phyloP scores from a whole-genome alignment of 1,140 invertebrate species.

The Drosophila athabasca region DNA sequence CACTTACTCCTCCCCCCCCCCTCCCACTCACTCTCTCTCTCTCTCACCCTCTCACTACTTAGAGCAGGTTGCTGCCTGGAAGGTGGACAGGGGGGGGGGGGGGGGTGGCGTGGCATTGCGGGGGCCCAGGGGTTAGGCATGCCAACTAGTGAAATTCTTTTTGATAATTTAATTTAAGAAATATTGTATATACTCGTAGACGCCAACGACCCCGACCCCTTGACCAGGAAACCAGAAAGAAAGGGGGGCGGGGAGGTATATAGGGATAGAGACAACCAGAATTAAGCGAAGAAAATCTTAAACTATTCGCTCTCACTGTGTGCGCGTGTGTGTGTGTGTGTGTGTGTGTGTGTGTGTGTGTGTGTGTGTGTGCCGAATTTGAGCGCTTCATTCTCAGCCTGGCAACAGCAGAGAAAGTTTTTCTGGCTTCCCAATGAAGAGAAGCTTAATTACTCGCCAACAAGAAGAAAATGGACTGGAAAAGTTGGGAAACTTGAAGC shows the following conservation, averaged over 20 bases:
- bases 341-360: conserved; percentile 31
- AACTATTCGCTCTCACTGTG: conserved; percentile 26
- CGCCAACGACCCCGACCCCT: conserved; percentile 67
- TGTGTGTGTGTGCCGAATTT: conserved; percentile 57
- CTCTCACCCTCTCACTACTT: not conserved
- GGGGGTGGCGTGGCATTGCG: conserved; percentile 19
- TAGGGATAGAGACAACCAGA: conserved; percentile 32
- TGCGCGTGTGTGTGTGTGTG: conserved; percentile 35
- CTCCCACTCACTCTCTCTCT: not conserved
- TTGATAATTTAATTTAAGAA: conserved; percentile 81
- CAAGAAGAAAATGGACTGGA: conserved; percentile 30
- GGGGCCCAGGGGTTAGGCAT: conserved; percentile 55
- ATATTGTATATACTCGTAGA: conserved; percentile 66
- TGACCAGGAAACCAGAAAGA: conserved; percentile 41
- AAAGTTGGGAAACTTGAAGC: not conserved
- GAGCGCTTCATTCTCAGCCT: conserved; percentile 34
- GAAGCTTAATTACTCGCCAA: conserved; percentile 44
- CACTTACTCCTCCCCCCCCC: not conserved
- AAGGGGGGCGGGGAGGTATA: not conserved
- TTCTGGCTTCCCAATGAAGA: conserved; percentile 17
- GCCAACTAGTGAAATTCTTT: conserved; percentile 80
- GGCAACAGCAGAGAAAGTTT: conserved; percentile 65
- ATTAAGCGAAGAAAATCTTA: conserved; percentile 50
- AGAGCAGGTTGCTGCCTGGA: conserved; percentile 36
- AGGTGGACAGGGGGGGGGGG: conserved; percentile 16